Evolutionary conservation across 2,797 vertebrate species (phyloP), one percentile per base, ranked within the genome.

Genomic region (Austrolebias charrua): DNA sequence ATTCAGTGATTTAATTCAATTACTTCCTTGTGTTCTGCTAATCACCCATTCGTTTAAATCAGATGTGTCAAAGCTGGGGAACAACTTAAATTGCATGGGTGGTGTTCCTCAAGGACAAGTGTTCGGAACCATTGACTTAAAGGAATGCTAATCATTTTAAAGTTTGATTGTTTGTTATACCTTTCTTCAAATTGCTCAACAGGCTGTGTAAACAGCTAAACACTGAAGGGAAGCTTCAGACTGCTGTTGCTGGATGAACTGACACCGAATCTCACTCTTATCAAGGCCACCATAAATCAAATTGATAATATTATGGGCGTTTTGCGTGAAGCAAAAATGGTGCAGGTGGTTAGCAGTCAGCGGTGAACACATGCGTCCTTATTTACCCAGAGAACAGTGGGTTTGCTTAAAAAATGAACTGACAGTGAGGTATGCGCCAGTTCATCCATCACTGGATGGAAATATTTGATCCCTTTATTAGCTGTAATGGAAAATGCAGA

Each of bases 401-500:
- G 76, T 86, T 79, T 85, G 74, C 74, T 89, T 91, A 91, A 92
- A 92, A 88, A 92, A 93, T 89, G 81, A 90, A 92, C 87, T 90
- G 92, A 91, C 90, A 90, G 82, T 82, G 79, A 88, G 77, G 74
- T 78, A 66, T 24, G 60, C n/a, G 76, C 78, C 61, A 88, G 88
- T 91, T 89, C 91, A 93, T 92, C 91, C 90, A 91, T 93, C 92
- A 92, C 63, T n/a, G 28, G 75, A 48, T 63, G 77, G 76, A 86
- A 90, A 91, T 91, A 91, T 91, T 90, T 85, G 71, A 91, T 86
- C 84, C 88, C 73, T 89, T 89, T 89, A 91, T 92, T 91, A 89
- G 91, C 88, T 83, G 84, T 90, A 90, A 91, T 90, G 87, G 90
- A 85, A 92, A 92, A 91, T 62, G 81, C 84, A 81, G 77, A 84